phyloP scores from a whole-genome alignment of 2,888 invertebrate genomes.

The Stegophylla sp. region DNA sequence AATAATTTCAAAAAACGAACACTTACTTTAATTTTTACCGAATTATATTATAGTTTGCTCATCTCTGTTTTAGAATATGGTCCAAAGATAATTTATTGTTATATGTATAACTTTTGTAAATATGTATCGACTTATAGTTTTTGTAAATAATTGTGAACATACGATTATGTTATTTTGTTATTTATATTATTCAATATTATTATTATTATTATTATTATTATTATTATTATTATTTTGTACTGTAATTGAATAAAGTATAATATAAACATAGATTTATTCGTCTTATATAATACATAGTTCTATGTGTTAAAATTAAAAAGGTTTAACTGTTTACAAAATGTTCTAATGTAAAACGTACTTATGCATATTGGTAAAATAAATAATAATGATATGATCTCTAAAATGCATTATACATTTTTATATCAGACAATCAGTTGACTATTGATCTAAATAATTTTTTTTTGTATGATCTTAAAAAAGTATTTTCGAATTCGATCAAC shows the following conservation, averaged over 20 bases:
- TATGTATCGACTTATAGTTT: constrained; percentile 6
- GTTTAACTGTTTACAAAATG: constrained; percentile 25
- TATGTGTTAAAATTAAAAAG: constrained; percentile 8
- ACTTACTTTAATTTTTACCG: not conserved
- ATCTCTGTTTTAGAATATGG: constrained; percentile 24
- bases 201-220: constrained; percentile 12
- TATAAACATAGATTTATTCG: not conserved
- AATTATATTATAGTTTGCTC: not conserved
- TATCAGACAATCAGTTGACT: no score
- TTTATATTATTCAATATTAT: constrained; percentile 19
- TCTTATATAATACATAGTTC: not conserved
- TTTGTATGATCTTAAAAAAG: no score
- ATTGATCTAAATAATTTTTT: no score
- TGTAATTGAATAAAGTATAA: constrained; percentile 1
- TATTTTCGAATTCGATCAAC: no score
- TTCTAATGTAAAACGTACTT: not conserved
- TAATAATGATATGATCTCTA: constrained; percentile 46
- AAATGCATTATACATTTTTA: not conserved
- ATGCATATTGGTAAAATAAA: constrained; percentile 38
- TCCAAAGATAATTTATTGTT: constrained; percentile 53
- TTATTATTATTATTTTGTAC: constrained; percentile 9
- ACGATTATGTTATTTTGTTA: constrained; percentile 40
- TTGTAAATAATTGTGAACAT: constrained; percentile 13
- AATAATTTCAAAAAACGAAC: no score
- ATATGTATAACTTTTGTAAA: constrained; percentile 12